Evolutionary conservation across 2,888 invertebrate species (phyloP), one percentile per base, ranked within the genome.

Genomic region (Microctonus hyperodae): DNA sequence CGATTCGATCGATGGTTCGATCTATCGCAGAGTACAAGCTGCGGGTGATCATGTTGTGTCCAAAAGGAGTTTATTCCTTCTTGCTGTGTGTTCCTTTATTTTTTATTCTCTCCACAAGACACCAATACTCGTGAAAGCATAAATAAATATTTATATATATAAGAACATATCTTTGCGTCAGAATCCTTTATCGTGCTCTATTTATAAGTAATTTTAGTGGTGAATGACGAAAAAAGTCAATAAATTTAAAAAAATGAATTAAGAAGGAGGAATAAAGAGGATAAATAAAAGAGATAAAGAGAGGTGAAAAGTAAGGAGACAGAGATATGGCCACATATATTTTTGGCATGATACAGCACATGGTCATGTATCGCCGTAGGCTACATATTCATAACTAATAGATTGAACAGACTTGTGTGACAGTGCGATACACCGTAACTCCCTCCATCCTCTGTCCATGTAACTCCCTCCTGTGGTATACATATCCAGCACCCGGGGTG

Each of bases 341-440:
- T 81, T 79, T 80, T 72, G 81, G 81, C 60, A 63, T 67, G 70
- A 57, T 71, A 69, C 58, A 71, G 67, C 70, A 66, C 65, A 65
- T 70, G 78, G 76, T 76, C 82, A 75, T 82, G 82, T 82, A 81
- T 79, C 81, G 82, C 82, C 80, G 77, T 81, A 78, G 81, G 82
- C 82, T 81, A 81, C 81, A 81, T 81, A 82, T 81, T 81, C 81
- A 81, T 82, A 82, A 82, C 82, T 82, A 82, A 82, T 82, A 82
- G 82, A 82, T 82, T 81, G 82, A 78, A 79, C 76, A 78, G 74
- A 76, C 72, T 72, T 73, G 79, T 78, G 79, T 82, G 82, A 82
- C 81, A 82, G 82, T 81, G 81, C 82, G 80, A 82, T 82, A 81
- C 81, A 79, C 81, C 80, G 78, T 76, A 78, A 78, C 58, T 53